Percentiles rank a stretch among this genome's conserved stretches.
phyloP scores from a whole-genome alignment of 2,888 invertebrate genomes.

The Ypsolopha scabrella region DNA sequence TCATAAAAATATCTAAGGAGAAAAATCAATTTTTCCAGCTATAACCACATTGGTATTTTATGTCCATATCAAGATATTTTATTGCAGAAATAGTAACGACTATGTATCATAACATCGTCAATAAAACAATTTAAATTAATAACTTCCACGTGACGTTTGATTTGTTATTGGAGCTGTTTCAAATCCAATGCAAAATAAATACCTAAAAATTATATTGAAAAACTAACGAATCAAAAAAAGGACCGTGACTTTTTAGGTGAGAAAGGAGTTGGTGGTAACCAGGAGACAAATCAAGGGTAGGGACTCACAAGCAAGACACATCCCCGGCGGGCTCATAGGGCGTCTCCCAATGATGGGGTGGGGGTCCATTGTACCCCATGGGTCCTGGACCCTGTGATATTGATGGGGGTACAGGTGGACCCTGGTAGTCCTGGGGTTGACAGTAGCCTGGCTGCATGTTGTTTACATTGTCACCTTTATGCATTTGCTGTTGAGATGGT shows the following conservation, averaged over 20 bases:
- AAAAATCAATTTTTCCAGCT: no score
- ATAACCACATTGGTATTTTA: background rate
- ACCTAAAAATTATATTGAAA: conserved; percentile 4
- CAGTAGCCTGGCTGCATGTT: conserved; percentile 57
- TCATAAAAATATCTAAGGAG: no score
- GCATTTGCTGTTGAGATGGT: conserved; percentile 49
- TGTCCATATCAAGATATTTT: background rate
- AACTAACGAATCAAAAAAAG: background rate
- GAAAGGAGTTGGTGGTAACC: conserved; percentile 22
- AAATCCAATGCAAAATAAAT: conserved; percentile 5
- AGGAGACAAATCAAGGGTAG: conserved; percentile 44
- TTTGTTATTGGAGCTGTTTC: no score
- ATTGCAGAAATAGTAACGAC: background rate
- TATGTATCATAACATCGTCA: no score
- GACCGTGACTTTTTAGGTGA: conserved; percentile 7
- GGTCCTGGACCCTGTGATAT: conserved; percentile 31
- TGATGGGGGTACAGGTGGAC: conserved; percentile 21
- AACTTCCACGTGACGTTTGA: no score
- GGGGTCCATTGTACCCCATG: conserved; percentile 37
- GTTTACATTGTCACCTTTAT: conserved; percentile 69
- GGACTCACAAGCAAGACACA: conserved; percentile 68
- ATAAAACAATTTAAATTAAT: no score
- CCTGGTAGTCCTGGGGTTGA: conserved; percentile 51
- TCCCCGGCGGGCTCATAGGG: conserved; percentile 65
- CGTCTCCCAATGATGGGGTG: conserved; percentile 44